These are phyloP conservation scores for Pungitius pungitius DNA, from an alignment of 2,113 vertebrate genomes.

Conservation along the genomic window DNA sequence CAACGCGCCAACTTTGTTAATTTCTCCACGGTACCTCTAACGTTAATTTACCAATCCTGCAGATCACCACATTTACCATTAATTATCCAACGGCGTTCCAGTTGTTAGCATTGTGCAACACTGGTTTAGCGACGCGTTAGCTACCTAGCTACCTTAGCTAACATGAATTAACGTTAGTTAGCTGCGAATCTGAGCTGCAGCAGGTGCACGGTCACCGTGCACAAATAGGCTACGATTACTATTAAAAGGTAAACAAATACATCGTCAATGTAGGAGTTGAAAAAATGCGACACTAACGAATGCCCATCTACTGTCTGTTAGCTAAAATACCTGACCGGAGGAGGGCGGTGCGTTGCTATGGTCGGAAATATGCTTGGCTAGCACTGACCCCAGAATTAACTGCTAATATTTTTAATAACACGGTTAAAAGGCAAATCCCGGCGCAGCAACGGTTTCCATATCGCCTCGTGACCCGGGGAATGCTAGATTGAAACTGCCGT, in stretches of 20 bases:
- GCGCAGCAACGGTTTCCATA: not conserved
- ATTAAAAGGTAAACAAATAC: not conserved
- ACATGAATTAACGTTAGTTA: constrained; percentile 68
- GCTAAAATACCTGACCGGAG: constrained; percentile 2
- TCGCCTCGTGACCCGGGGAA: not conserved
- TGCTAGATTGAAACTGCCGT: not conserved
- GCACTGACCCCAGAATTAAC: constrained; percentile 40
- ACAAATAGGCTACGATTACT: not conserved
- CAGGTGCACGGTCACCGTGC: constrained; percentile 65
- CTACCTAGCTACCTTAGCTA: constrained; percentile 22
- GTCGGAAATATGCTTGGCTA: constrained; percentile 71
- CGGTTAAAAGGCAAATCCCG: not conserved
- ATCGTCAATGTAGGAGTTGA: not conserved
- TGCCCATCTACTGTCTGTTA: not conserved
- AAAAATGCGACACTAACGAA: not conserved
- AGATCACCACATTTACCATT: constrained; percentile 4
- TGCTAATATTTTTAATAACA: constrained; percentile 24
- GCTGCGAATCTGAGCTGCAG: constrained; percentile 54
- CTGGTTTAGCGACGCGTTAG: constrained; percentile 50
- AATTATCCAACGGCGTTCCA: constrained; percentile 45
- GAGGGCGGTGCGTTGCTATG: constrained; percentile 58
- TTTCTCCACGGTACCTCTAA: not conserved
- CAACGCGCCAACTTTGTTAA: not conserved
- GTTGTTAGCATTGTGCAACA: constrained; percentile 32
- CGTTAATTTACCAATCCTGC: not conserved